These are phyloP conservation scores for Sebastes ruberrimus DNA, from an alignment of 2,797 vertebrate species.

Conservation along the genomic window DNA sequence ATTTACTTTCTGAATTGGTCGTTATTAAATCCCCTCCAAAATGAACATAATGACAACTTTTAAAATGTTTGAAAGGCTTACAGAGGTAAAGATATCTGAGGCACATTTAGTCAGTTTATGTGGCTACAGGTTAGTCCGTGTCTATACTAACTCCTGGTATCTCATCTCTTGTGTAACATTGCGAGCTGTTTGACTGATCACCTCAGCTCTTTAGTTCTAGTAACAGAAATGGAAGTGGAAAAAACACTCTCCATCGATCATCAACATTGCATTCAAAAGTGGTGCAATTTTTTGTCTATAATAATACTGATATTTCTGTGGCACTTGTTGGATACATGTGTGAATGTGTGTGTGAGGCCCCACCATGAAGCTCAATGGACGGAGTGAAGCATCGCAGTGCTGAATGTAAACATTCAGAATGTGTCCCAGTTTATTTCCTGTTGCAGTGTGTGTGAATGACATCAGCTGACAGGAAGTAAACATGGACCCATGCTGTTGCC, in stretches of 20 bases:
- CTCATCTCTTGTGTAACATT: not conserved
- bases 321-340: not conserved
- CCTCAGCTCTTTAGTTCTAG: not conserved
- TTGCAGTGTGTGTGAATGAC: too few species aligned
- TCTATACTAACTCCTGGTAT: not conserved
- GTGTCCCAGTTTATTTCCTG: too few species aligned
- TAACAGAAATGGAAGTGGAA: not conserved
- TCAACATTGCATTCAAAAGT: not conserved
- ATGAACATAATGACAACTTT: not conserved
- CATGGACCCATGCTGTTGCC: too few species aligned
- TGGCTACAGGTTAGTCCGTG: not conserved
- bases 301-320: constrained; percentile 52
- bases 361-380: not conserved
- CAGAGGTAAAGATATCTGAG: not conserved
- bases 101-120: not conserved
- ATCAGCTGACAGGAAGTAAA: too few species aligned
- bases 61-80: not conserved
- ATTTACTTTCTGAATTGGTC: not conserved
- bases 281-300: not conserved
- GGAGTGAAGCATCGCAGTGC: not conserved
- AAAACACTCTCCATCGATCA: not conserved
- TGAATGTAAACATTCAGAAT: too few species aligned
- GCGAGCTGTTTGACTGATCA: not conserved
- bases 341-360: not conserved
- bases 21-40: not conserved